phyloP scores from a whole-genome alignment of 1,140 invertebrate species.

The Penaeus indicus region DNA sequence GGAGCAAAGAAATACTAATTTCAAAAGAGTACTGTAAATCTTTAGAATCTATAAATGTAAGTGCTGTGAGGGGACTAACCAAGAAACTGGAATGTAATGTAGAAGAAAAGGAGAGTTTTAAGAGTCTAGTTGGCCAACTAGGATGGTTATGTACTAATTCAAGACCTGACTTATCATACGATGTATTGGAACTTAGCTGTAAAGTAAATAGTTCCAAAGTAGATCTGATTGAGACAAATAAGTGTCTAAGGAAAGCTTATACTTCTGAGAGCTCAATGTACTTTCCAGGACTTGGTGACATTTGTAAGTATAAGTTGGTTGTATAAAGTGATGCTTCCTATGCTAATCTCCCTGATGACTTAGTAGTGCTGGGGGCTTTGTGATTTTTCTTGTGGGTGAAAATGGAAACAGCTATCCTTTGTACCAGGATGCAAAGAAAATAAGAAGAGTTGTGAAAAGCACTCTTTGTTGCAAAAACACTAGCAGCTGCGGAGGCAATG shows the following conservation, averaged over 20 bases:
- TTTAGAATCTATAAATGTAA: neutral
- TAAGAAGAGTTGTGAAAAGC: constrained; percentile 9
- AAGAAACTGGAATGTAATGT: neutral
- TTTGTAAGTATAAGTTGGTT: neutral
- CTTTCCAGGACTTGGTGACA: neutral
- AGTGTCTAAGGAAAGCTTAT: neutral
- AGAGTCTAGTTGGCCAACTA: neutral
- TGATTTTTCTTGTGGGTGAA: constrained; percentile 6
- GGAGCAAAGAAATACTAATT: neutral
- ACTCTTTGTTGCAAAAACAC: neutral
- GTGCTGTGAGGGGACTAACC: neutral
- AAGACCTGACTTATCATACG: constrained; percentile 4
- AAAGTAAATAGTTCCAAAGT: neutral
- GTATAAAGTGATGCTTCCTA: neutral
- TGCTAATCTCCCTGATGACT: neutral
- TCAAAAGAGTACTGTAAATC: neutral
- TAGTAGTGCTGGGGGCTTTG: constrained; percentile 1
- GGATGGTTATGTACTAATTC: neutral
- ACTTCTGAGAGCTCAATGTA: neutral
- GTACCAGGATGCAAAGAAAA: neutral
- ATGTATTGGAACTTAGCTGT: constrained; percentile 2
- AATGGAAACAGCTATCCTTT: constrained; percentile 18
- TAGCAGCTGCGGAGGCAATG: neutral
- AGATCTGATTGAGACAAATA: neutral
- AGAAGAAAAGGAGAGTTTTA: neutral